phyloP scores from a whole-genome alignment of 2,113 vertebrate genomes.

The Rhineura floridana region DNA sequence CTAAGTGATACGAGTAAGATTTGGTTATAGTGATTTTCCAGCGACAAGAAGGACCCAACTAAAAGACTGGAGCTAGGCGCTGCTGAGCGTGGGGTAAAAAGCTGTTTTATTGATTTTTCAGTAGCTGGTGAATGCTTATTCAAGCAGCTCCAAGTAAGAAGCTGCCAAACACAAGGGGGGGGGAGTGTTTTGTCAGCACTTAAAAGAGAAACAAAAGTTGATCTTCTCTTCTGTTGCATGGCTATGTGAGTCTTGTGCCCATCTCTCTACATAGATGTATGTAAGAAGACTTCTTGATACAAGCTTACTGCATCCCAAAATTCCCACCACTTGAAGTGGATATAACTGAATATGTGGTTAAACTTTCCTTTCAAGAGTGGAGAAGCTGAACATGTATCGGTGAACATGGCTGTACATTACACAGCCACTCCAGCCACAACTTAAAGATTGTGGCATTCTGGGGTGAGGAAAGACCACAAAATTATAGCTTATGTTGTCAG shows the following conservation, averaged over 20 bases:
- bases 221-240: not conserved
- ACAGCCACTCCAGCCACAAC: not conserved
- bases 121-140: not conserved
- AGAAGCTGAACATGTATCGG: not conserved
- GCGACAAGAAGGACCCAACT: not conserved
- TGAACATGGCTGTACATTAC: not conserved
- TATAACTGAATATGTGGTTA: not conserved
- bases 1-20: not conserved
- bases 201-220: constrained; percentile 2
- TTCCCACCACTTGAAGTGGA: no score
- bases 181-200: not conserved
- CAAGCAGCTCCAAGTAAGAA: not conserved
- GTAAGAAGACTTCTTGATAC: not conserved
- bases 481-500: not conserved
- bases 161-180: not conserved
- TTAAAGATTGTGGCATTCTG: not conserved
- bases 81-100: not conserved
- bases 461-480: not conserved
- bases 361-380: not conserved
- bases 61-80: not conserved
- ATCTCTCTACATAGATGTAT: not conserved
- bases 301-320: not conserved
- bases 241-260: not conserved
- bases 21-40: not conserved
- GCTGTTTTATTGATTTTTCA: not conserved